These are phyloP conservation scores for Watsonalla binaria DNA, from an alignment of 2,888 invertebrate species.

Conservation along the genomic window DNA sequence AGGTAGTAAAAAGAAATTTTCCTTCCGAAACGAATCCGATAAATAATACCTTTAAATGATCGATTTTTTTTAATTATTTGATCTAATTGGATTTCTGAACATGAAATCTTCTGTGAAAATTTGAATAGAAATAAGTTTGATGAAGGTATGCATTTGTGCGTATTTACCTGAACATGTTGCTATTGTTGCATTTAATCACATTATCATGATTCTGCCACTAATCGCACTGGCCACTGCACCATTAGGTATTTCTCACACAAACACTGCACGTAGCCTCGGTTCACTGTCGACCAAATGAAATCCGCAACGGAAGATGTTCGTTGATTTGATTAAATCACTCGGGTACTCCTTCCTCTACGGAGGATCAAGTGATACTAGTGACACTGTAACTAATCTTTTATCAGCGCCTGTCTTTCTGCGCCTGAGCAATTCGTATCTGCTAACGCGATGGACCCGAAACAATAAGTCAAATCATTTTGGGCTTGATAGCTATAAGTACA, in stretches of 20 bases:
- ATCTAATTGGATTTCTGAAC: too few relatives aligned
- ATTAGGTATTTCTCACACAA: slow-evolving; percentile 5
- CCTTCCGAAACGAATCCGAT: too few relatives aligned
- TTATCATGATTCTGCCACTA: slow-evolving; percentile 7
- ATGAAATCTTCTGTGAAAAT: background rate
- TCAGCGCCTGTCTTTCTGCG: slow-evolving; percentile 51
- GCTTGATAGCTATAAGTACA: slow-evolving; percentile 37
- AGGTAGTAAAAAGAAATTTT: too few relatives aligned
- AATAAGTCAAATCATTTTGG: slow-evolving; percentile 49
- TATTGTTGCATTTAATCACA: slow-evolving; percentile 7
- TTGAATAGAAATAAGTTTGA: background rate
- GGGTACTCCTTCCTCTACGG: slow-evolving; percentile 42
- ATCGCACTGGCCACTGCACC: slow-evolving; percentile 10
- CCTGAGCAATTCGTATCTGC: slow-evolving; percentile 44
- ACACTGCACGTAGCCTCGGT: slow-evolving; percentile 13
- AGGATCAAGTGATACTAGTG: slow-evolving; percentile 64
- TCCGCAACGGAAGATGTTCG: slow-evolving; percentile 60
- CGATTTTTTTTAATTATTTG: too few relatives aligned
- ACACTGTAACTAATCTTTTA: slow-evolving; percentile 63
- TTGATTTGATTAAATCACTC: slow-evolving; percentile 68
- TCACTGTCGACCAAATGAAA: slow-evolving; percentile 29
- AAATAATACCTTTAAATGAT: too few relatives aligned
- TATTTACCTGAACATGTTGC: slow-evolving; percentile 42
- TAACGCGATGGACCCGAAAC: slow-evolving; percentile 34
- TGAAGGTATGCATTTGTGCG: too few relatives aligned